Evolutionary conservation across 2,113 vertebrate genomes (phyloP).

Genomic region (Thalassarche chlororhynchos): DNA sequence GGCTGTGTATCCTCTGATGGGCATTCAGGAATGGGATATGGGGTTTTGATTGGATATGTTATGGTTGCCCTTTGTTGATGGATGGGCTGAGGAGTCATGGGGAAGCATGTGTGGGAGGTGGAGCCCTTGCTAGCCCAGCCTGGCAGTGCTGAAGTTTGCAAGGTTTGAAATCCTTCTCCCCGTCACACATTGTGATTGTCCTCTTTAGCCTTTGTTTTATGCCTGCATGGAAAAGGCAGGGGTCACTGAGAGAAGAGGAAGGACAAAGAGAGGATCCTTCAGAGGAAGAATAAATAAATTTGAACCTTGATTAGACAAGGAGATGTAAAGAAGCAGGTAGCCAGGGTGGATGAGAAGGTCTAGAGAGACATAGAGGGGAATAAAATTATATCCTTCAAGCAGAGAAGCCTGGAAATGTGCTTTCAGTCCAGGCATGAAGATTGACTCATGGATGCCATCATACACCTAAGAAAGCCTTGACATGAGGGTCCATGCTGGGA

Average conservation of each 20-base stretch:
- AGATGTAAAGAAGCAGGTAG: not conserved
- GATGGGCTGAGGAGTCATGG: not conserved
- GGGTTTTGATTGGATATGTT: not conserved
- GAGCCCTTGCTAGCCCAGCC: not conserved
- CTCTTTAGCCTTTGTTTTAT: not conserved
- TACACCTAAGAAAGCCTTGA: not conserved
- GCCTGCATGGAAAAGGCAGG: not conserved
- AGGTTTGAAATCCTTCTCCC: not conserved
- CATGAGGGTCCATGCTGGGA: not conserved
- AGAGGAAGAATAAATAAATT: not conserved
- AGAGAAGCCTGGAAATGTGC: not conserved
- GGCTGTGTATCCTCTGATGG: not conserved
- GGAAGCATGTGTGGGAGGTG: not conserved
- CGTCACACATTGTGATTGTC: fast-evolving
- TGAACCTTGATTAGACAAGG: not conserved
- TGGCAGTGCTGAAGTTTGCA: not conserved
- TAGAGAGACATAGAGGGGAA: not conserved
- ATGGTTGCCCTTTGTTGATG: not conserved
- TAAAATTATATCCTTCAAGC: not conserved
- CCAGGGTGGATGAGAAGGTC: not conserved
- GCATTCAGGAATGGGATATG: not conserved
- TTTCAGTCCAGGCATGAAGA: not conserved
- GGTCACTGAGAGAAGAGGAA: not conserved
- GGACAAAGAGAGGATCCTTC: not conserved
- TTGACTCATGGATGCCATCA: not conserved